phyloP scores from a whole-genome alignment of 2,888 invertebrate species.

The Coenonympha arcania region DNA sequence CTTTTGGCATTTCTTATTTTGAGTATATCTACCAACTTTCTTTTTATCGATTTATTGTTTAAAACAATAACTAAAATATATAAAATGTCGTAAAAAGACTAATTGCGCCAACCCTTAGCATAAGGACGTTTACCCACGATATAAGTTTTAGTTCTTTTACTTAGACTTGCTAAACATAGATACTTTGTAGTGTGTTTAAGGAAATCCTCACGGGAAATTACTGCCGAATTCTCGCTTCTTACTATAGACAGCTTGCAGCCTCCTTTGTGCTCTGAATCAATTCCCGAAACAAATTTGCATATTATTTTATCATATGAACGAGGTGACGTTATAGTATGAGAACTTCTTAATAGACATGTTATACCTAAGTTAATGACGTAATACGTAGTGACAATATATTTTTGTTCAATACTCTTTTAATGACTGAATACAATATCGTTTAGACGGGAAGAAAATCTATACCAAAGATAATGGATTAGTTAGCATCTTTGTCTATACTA shows the following conservation, averaged over 20 bases:
- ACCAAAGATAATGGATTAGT: too few species aligned
- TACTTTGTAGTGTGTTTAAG: conserved; percentile 63
- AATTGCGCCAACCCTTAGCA: too few species aligned
- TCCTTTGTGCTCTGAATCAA: conserved; percentile 71
- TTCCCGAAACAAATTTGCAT: conserved; percentile 73
- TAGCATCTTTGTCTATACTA: too few species aligned
- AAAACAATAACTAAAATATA: too few species aligned
- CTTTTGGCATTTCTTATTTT: not conserved
- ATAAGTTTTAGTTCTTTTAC: conserved; percentile 9
- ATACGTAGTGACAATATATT: not conserved
- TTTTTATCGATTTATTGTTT: too few species aligned
- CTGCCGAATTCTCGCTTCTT: conserved; percentile 65
- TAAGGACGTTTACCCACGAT: too few species aligned
- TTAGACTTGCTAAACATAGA: conserved; percentile 33
- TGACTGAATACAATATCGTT: too few species aligned
- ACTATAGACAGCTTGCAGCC: conserved; percentile 59
- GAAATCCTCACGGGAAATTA: conserved; percentile 68
- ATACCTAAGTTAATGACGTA: not conserved
- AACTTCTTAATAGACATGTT: conserved; percentile 15
- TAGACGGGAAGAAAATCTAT: too few species aligned
- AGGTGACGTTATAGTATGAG: conserved; percentile 54
- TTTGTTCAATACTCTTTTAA: too few species aligned
- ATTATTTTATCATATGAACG: conserved; percentile 69
- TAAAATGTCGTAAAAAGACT: too few species aligned
- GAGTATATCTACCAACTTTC: too few species aligned